Base-by-base conservation (phyloP, 2,888 invertebrate genomes). In the Diogma glabrata region DNA sequence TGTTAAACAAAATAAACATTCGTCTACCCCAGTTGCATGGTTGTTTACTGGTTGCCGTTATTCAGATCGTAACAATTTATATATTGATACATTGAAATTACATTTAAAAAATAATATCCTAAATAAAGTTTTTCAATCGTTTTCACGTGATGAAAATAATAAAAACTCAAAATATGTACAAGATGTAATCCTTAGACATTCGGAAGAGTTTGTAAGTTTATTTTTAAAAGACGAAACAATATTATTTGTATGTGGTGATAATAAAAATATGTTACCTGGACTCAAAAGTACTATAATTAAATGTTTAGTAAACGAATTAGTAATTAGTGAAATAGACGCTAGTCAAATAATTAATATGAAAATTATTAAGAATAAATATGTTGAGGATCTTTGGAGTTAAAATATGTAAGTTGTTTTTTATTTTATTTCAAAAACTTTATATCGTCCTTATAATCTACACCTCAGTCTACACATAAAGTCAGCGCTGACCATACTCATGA, bases 301-400 rank as follows among this genome's bases (percentile, higher is more conserved):
- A 6, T 43, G 43, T 43, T 7, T 43, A 5, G 8, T n/a, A 43
- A 23, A 43, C n/a, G 43, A 22, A n/a, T 9, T 12, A 14, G n/a
- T 22, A 14, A 14, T 43, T n/a, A 23, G 23, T n/a, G 22, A 22
- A 43, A 22, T 7, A 2, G 43, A 3, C 2, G 43, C 43, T n/a
- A n/a, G n/a, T 43, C 22, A 43, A 22, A 43, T 43, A 22, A 14
- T 43, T 43, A 43, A 43, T n/a, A 14, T 22, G 20, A 43, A 43
- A 43, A n/a, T 43, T 22, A 43, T 22, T 14, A 43, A 43, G 3
- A 22, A 22, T 10, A n/a, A 22, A 22, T 43, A 43, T 43, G 5
- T 43, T n/a, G 43, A 43, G 23, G 43, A 43, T 22, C 20, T 22
- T 43, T 43, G 43, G 43, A 43, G n/a, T n/a, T n/a, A n/a, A n/a